phyloP scores from a whole-genome alignment of 2,888 invertebrate genomes.

The Phalangium opilio region DNA sequence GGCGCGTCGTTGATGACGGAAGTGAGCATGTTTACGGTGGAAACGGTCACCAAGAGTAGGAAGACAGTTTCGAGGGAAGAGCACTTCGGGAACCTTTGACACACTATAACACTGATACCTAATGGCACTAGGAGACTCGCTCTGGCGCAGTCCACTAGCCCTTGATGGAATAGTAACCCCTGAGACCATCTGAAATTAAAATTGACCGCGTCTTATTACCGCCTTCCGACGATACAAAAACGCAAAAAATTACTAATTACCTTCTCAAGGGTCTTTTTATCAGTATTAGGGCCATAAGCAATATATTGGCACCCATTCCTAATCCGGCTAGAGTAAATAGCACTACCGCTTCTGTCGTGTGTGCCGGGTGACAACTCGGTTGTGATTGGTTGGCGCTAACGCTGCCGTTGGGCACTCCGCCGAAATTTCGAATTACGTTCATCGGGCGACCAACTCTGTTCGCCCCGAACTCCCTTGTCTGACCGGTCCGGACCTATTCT shows the following conservation, averaged over 20 bases:
- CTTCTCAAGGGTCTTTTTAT: constrained; percentile 61
- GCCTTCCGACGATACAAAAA: no score
- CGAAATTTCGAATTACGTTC: constrained; percentile 12
- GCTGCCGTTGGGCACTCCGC: constrained; percentile 11
- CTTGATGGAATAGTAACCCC: constrained; percentile 67
- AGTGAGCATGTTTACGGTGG: constrained; percentile 77
- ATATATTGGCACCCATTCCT: constrained; percentile 64
- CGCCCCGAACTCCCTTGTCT: no score
- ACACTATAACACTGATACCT: constrained; percentile 60
- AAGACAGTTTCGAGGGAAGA: constrained; percentile 76
- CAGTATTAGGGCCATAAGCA: constrained; percentile 63
- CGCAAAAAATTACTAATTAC: constrained; percentile 40
- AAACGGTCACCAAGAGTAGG: constrained; percentile 69
- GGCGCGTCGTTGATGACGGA: constrained; percentile 69
- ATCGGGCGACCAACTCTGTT: constrained; percentile 1
- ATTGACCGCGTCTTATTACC: no score
- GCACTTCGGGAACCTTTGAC: constrained; percentile 70
- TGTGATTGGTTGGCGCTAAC: constrained; percentile 8
- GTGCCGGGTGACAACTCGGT: constrained; percentile 52
- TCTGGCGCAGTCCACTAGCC: constrained; percentile 63
- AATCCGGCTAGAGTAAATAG: constrained; percentile 58
- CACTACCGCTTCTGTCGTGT: constrained; percentile 59
- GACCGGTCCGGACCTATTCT: no score
- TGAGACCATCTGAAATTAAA: constrained; percentile 57
- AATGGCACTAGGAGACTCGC: constrained; percentile 63